Conservation (phyloP, 2,888 invertebrate genomes). For the Tiphia femorata region DNA sequence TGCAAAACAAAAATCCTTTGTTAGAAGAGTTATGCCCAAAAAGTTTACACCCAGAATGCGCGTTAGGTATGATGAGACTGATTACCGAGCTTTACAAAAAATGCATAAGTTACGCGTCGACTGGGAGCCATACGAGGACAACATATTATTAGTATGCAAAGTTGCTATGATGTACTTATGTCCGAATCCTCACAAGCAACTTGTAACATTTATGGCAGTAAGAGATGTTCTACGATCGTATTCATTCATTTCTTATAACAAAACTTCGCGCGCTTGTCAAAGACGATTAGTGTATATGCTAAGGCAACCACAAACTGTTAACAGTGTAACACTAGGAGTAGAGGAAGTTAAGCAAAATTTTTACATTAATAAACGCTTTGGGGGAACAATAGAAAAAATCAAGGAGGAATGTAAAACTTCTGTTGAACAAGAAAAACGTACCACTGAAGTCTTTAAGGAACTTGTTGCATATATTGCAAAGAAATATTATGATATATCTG, state of each 20-base stretch:
- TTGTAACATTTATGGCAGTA: conserved; percentile 68
- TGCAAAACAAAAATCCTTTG: conserved; percentile 48
- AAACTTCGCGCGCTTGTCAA: conserved; percentile 78
- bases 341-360: conserved; percentile 75
- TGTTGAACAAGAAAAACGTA: conserved; percentile 51
- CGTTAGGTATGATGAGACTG: conserved; percentile 74
- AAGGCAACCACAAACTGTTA: conserved; percentile 72
- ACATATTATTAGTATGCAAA: conserved; percentile 76
- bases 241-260: conserved; percentile 72
- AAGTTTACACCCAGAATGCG: conserved; percentile 42
- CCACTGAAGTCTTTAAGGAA: conserved; percentile 56
- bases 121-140: conserved; percentile 80
- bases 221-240: conserved; percentile 73
- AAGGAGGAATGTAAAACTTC: conserved; percentile 50
- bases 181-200: conserved; percentile 66
- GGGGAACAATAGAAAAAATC: conserved; percentile 64
- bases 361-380: conserved; percentile 69
- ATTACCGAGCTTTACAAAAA: conserved; percentile 74
- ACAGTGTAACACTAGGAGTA: conserved; percentile 74
- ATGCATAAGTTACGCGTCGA: conserved; percentile 75
- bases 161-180: conserved; percentile 74
- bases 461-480: conserved; percentile 61
- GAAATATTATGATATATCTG: conserved; percentile 62
- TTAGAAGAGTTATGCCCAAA: conserved; percentile 57
- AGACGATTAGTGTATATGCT: conserved; percentile 76